Conservation (phyloP, 1,140 invertebrate species). For the Liolophura sinensis region DNA sequence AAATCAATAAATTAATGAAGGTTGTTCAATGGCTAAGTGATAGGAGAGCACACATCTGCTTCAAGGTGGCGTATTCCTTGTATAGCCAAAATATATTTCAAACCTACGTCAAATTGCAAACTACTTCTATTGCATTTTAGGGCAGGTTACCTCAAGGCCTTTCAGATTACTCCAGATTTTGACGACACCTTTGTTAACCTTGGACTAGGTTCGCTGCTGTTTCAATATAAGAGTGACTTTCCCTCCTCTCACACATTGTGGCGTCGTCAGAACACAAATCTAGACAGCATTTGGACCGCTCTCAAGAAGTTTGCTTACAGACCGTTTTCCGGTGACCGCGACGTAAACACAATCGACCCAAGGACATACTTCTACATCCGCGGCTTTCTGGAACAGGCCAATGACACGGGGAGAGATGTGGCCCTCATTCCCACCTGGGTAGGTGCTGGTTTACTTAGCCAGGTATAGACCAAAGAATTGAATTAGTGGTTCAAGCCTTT, state of each 20-base stretch:
- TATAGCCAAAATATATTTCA: too few relatives aligned
- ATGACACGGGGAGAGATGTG: slow-evolving; percentile 22
- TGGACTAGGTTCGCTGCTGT: slow-evolving; percentile 32
- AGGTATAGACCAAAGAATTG: too few relatives aligned
- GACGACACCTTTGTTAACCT: slow-evolving; percentile 45
- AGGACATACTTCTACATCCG: slow-evolving; percentile 40
- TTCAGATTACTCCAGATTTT: slow-evolving; percentile 44
- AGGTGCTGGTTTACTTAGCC: neutral
- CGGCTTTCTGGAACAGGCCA: slow-evolving; percentile 29
- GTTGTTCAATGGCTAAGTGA: too few relatives aligned
- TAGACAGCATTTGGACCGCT: slow-evolving; percentile 30
- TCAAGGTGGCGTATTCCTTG: too few relatives aligned
- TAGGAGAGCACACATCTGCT: too few relatives aligned
- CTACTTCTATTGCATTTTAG: slow-evolving; percentile 10
- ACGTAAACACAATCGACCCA: slow-evolving; percentile 34
- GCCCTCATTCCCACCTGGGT: slow-evolving; percentile 43
- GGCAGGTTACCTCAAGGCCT: slow-evolving; percentile 25
- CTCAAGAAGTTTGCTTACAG: slow-evolving; percentile 39
- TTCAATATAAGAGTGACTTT: slow-evolving; percentile 21
- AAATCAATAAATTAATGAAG: too few relatives aligned
- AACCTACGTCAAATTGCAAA: too few relatives aligned
- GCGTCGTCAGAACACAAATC: slow-evolving; percentile 30
- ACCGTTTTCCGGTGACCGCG: slow-evolving; percentile 23
- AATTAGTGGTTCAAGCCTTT: too few relatives aligned
- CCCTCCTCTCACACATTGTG: slow-evolving; percentile 26